Base-by-base conservation (phyloP, 2,797 vertebrate genomes). In the Manis pentadactyla region DNA sequence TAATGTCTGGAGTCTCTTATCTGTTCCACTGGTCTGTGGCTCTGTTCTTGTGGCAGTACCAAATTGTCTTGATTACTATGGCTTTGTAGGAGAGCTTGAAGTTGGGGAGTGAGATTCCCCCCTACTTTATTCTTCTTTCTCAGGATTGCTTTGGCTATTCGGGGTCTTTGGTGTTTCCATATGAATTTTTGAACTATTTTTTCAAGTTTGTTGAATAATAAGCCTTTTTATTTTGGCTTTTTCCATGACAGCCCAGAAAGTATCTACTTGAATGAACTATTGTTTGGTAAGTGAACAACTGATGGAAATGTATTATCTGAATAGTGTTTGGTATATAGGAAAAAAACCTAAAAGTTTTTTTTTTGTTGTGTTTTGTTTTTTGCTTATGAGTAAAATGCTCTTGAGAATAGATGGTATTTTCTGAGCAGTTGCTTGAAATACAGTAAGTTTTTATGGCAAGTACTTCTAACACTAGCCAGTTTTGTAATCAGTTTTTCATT, bases 201-300 rank as follows among this genome's bases (percentile, higher is more conserved):
- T 39, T 39, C 37, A 4, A 4, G 37, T 39, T 39, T 5, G 5
- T 39, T 39, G 37, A 39, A 39, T 39, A 39, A 39, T 39, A 39
- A 39, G 37, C 4, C 37, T 71, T 95, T 95, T 95, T 96, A 71
- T 95, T 94, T 91, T 95, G 81, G 27, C 51, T 0, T 94, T 97
- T 95, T 95, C 78, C 25, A 7, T 71, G 75, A 71, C 21, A 93
- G 59, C 55, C 19, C 31, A 97, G 63, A 93, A 94, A 93, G 31
- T 82, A 49, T 29, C 19, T 53, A 79, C 13, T 92, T 96, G 66
- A 90, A 88, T 95, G 88, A 97, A 68, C 55, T 84, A 3, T 93
- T 93, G 64, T 90, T 94, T 90, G 79, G 55, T 90, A 95, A 82
- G 73, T 88, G 68, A 92, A 69, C 61, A 93, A 82, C 42, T 73